Evolutionary conservation across 1,140 invertebrate species (phyloP).

Genomic region (Caenorhabditis brenneri): DNA sequence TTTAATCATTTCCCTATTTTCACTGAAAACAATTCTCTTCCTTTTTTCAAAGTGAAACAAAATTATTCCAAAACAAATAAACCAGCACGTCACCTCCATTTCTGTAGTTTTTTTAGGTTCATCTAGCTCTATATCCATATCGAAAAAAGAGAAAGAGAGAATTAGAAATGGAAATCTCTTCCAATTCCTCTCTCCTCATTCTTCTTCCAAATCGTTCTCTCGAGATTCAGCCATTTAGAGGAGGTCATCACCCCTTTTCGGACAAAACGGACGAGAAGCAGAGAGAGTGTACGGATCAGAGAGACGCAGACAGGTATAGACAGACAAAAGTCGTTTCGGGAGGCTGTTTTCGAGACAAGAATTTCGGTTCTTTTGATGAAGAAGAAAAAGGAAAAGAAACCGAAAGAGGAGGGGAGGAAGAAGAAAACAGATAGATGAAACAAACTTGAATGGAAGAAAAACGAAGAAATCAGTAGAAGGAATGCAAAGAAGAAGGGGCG

Average conservation of each 20-base stretch:
- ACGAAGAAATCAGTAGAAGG: neutral
- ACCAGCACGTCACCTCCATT: neutral
- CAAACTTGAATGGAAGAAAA: conserved; percentile 6
- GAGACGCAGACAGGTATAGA: neutral
- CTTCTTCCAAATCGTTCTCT: too few species aligned
- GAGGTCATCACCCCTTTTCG: conserved; percentile 16
- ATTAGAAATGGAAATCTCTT: neutral
- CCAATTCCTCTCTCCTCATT: too few species aligned
- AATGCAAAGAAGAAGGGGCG: neutral
- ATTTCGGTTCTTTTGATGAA: neutral
- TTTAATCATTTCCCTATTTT: neutral
- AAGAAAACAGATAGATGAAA: neutral
- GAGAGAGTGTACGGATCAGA: neutral
- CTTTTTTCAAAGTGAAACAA: too few species aligned
- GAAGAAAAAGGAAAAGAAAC: neutral
- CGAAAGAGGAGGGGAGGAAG: neutral
- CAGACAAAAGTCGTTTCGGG: neutral
- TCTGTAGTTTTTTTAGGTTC: conserved; percentile 1
- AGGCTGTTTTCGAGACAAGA: neutral
- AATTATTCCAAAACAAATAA: neutral
- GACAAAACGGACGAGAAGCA: neutral
- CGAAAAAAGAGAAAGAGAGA: neutral
- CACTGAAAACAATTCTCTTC: neutral
- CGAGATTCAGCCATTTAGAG: neutral
- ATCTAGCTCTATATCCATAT: neutral